phyloP scores from a whole-genome alignment of 1,140 invertebrate genomes.

The Aphis gossypii region DNA sequence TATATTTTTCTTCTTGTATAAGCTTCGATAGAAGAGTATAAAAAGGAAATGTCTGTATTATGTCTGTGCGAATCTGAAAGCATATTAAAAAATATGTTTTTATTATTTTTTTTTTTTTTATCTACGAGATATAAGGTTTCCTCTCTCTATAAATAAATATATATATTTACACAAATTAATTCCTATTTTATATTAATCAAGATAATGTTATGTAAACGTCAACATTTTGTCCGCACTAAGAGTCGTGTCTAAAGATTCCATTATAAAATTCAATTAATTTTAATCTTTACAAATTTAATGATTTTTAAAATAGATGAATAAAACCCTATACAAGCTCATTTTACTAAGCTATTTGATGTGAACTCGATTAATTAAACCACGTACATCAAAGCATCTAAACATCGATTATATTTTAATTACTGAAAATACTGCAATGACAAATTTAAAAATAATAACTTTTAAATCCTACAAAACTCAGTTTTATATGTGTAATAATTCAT shows the following conservation, averaged over 20 bases:
- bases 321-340: neutral
- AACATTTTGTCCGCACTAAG: neutral
- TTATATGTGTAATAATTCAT: neutral
- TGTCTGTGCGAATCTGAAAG: neutral
- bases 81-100: neutral
- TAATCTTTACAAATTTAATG: neutral
- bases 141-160: neutral
- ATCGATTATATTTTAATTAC: neutral
- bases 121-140: neutral
- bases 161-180: neutral
- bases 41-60: neutral
- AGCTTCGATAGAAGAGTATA: neutral
- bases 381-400: neutral
- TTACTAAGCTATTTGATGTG: neutral
- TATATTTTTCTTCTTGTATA: neutral
- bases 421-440: neutral
- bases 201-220: constrained; percentile 8
- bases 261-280: constrained; percentile 30
- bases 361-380: neutral
- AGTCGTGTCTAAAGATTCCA: neutral
- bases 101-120: neutral
- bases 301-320: neutral
- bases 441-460: neutral
- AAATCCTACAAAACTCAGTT: neutral
- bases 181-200: constrained; percentile 6